phyloP scores from a whole-genome alignment of 2,888 invertebrate genomes.

The Erebia ligea region DNA sequence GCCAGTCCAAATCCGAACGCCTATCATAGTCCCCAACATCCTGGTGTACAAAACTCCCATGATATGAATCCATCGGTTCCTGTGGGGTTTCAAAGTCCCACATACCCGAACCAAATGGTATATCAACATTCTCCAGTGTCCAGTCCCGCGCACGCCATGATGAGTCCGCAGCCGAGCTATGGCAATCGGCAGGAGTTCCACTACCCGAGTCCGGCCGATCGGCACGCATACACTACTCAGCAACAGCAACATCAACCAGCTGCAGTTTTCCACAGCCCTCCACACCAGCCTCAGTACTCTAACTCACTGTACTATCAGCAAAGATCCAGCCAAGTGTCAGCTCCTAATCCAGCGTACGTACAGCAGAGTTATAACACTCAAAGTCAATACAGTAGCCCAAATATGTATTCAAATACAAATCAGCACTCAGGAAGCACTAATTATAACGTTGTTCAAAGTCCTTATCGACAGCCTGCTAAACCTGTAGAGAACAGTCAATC shows the following conservation, averaged over 20 bases:
- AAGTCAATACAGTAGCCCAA: slow-evolving; percentile 64
- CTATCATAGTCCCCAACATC: slow-evolving; percentile 73
- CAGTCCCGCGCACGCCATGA: slow-evolving; percentile 69
- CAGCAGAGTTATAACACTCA: slow-evolving; percentile 66
- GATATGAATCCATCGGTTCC: slow-evolving; percentile 65
- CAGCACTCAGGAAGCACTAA: slow-evolving; percentile 58
- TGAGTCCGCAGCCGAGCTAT: slow-evolving; percentile 73
- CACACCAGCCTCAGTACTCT: slow-evolving; percentile 73
- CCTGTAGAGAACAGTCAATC: slow-evolving; percentile 55
- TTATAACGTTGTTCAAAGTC: slow-evolving; percentile 64
- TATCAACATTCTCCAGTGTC: slow-evolving; percentile 51
- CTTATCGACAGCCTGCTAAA: slow-evolving; percentile 67
- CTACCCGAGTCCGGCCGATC: slow-evolving; percentile 66
- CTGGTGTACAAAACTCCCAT: slow-evolving; percentile 72
- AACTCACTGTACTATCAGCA: slow-evolving; percentile 73
- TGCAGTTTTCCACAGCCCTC: slow-evolving; percentile 68
- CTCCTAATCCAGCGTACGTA: slow-evolving; percentile 59
- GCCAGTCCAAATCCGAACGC: slow-evolving; percentile 66
- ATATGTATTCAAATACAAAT: slow-evolving; percentile 57
- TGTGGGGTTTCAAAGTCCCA: slow-evolving; percentile 73
- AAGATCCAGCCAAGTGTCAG: slow-evolving; percentile 59
- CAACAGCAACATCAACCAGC: slow-evolving; percentile 52
- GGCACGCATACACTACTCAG: slow-evolving; percentile 67
- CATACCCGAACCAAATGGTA: slow-evolving; percentile 69
- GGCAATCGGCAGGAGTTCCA: slow-evolving; percentile 67